Conservation (phyloP, 2,888 invertebrate genomes). For the Schizotus pectinicornis region DNA sequence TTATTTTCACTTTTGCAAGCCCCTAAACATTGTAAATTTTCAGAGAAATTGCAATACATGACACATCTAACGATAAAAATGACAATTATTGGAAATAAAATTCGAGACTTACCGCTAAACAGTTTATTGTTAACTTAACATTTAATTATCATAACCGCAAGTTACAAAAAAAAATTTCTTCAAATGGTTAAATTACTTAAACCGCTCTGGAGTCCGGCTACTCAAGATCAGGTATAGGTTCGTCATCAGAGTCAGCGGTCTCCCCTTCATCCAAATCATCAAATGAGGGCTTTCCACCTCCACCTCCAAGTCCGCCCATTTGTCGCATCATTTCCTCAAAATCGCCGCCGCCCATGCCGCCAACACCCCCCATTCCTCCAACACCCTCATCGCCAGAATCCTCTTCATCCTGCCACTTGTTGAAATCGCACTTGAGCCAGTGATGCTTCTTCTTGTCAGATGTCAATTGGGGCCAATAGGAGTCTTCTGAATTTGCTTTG, state of each 20-base stretch:
- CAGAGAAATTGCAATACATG: slow-evolving; percentile 1
- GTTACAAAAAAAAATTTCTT: slow-evolving; percentile 14
- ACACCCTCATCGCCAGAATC: slow-evolving; percentile 82
- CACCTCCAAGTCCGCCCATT: slow-evolving; percentile 70
- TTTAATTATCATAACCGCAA: slow-evolving; percentile 10
- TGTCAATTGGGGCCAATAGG: slow-evolving; percentile 88
- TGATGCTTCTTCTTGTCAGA: slow-evolving; percentile 88
- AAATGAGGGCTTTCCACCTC: slow-evolving; percentile 71
- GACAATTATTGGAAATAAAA: slow-evolving; percentile 22
- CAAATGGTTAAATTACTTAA: slow-evolving; percentile 8
- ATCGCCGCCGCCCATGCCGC: slow-evolving; percentile 61
- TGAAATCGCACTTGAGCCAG: slow-evolving; percentile 97
- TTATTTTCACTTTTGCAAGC: too few species aligned
- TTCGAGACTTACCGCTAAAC: slow-evolving; percentile 21
- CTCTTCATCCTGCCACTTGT: slow-evolving; percentile 97
- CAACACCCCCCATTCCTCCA: slow-evolving; percentile 57
- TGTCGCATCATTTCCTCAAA: slow-evolving; percentile 76
- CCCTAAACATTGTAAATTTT: too few species aligned
- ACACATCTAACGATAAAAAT: slow-evolving; percentile 16
- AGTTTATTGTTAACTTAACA: slow-evolving; percentile 32
- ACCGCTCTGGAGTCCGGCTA: slow-evolving; percentile 48
- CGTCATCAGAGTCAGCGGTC: slow-evolving; percentile 79
- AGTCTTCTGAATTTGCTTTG: slow-evolving; percentile 70
- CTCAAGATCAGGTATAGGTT: slow-evolving; percentile 78
- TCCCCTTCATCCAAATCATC: slow-evolving; percentile 71